A percentile compares a stretch with the other conserved stretches of the same genome.
phyloP scores from a whole-genome alignment of 2,888 invertebrate genomes.

The Fissipunctia ypsillon region DNA sequence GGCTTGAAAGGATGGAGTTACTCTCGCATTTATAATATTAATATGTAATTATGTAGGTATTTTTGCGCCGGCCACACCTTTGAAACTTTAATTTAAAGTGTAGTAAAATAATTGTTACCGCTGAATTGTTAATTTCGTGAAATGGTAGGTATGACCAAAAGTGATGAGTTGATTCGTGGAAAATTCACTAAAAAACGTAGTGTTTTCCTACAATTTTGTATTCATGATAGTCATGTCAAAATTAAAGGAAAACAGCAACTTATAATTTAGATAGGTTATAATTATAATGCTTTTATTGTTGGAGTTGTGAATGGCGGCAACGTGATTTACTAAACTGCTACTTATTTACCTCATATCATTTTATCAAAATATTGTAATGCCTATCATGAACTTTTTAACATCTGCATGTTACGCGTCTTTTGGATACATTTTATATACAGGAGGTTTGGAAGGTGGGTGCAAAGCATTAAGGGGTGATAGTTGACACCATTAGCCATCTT shows the following conservation, averaged over 20 bases:
- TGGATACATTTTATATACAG: slow-evolving; percentile 1
- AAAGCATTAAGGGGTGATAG: too few species aligned
- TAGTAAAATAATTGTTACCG: background rate
- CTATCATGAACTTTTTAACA: background rate
- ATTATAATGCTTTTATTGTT: slow-evolving; percentile 11
- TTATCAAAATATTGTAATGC: slow-evolving; percentile 2
- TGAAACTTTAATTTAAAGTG: background rate
- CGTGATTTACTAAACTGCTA: background rate
- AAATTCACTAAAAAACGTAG: background rate
- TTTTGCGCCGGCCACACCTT: slow-evolving; percentile 1
- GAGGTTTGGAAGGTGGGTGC: too few species aligned
- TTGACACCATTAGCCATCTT: too few species aligned
- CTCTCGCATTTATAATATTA: background rate
- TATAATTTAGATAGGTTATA: slow-evolving; percentile 3
- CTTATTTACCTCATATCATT: background rate
- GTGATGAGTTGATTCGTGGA: background rate
- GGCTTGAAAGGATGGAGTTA: background rate
- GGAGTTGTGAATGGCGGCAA: background rate
- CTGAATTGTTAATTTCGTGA: background rate
- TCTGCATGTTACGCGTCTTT: slow-evolving; percentile 3
- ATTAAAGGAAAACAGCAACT: background rate
- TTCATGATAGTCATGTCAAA: background rate
- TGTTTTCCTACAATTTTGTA: background rate
- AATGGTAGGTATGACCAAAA: background rate
- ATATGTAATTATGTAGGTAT: background rate